A percentile compares a stretch with the other conserved stretches of the same genome.
Evolutionary conservation across 2,888 invertebrate genomes (phyloP).

Genomic region (Diarsia mendica): DNA sequence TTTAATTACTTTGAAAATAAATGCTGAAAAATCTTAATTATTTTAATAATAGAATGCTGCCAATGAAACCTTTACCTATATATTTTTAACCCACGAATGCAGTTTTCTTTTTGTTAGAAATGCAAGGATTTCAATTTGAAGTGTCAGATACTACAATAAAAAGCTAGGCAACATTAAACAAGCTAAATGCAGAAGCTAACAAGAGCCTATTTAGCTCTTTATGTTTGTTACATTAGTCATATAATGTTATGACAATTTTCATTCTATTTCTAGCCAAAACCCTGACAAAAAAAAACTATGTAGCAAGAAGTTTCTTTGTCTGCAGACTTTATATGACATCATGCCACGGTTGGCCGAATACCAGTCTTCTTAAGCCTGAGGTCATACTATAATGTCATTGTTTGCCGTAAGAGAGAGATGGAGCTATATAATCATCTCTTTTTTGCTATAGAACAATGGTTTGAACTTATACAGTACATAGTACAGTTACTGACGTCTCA

Average conservation of each 20-base stretch:
- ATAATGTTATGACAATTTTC: not conserved
- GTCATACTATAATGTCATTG: not conserved
- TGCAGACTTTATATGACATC: slow-evolving; percentile 33
- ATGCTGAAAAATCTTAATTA: not conserved
- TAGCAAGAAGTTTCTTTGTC: slow-evolving; percentile 28
- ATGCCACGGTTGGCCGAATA: slow-evolving; percentile 34
- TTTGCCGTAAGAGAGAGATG: not conserved
- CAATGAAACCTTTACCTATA: not conserved
- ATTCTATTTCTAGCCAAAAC: not conserved
- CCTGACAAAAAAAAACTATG: not conserved
- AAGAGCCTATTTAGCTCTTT: not conserved
- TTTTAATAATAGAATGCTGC: not conserved
- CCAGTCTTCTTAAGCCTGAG: slow-evolving; percentile 1
- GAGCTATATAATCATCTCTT: not conserved
- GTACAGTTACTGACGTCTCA: not conserved
- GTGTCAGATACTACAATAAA: not conserved
- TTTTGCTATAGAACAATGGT: not conserved
- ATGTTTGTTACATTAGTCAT: not conserved
- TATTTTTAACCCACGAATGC: not conserved
- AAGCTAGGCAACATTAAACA: slow-evolving; percentile 19
- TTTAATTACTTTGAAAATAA: not conserved
- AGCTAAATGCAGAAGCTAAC: slow-evolving; percentile 2
- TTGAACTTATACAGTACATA: not conserved
- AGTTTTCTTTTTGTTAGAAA: slow-evolving; percentile 7
- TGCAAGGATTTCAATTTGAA: not conserved